A percentile compares a stretch with the other conserved stretches of the same genome.
phyloP scores from a whole-genome alignment of 2,113 vertebrate genomes.

The Zosterops lateralis region DNA sequence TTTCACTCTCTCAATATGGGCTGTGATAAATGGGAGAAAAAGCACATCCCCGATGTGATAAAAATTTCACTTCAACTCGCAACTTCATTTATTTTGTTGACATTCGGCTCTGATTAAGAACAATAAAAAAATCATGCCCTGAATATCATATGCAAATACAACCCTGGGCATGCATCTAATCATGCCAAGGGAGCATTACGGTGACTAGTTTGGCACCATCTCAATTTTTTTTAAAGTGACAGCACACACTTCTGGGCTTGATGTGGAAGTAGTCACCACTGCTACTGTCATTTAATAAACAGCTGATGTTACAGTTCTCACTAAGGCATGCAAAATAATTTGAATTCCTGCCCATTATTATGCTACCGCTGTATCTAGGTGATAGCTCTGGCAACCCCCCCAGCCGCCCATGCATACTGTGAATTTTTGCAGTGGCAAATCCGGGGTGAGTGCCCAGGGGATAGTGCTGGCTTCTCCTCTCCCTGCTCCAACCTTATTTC shows the following conservation, averaged over 20 bases:
- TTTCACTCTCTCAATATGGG: conserved; percentile 98
- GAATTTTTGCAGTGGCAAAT: conserved; percentile 31
- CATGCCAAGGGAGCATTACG: conserved; percentile 91
- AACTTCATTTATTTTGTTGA: conserved; percentile 99
- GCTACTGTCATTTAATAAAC: conserved; percentile 78
- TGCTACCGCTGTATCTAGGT: conserved; percentile 58
- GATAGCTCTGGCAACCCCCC: conserved; percentile 35
- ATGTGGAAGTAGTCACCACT: conserved; percentile 73
- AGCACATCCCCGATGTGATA: conserved; percentile 97
- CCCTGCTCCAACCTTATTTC: background rate
- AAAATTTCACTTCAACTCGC: conserved; percentile 98
- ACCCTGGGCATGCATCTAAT: conserved; percentile 96
- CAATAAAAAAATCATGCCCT: conserved; percentile 98
- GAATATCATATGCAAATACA: conserved; percentile 99
- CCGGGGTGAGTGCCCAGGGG: background rate
- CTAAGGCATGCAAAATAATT: conserved; percentile 63
- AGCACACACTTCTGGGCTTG: conserved; percentile 80
- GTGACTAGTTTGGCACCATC: conserved; percentile 87
- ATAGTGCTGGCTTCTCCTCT: background rate
- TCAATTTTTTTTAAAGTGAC: conserved; percentile 89
- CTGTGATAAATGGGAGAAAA: conserved; percentile 98
- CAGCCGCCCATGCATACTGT: background rate
- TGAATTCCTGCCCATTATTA: conserved; percentile 68
- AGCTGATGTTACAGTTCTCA: conserved; percentile 73
- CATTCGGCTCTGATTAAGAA: conserved; percentile 99